Base-by-base conservation (phyloP, 2,113 vertebrate species). In the Lathamus discolor region DNA sequence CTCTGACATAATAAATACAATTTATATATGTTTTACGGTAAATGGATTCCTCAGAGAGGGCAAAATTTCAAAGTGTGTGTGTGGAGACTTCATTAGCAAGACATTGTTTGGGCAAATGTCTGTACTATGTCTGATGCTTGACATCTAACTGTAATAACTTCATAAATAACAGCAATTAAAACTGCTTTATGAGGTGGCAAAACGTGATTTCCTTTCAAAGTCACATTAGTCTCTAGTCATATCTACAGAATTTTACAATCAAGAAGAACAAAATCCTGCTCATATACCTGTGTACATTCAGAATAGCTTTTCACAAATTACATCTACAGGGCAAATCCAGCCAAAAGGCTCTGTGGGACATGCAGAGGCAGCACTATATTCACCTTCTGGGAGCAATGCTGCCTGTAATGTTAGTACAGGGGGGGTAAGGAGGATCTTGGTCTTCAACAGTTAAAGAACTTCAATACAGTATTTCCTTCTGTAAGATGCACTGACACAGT, bases 121-220 rank as follows among this genome's bases (percentile, higher is more conserved):
- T 87, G 41, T 67, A 13, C 73, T 66, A 20, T 57, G 43, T 81
- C 59, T 88, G 48, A 79, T 49, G 73, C 41, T 52, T 90, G 78
- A 90, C 74, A 91, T 87, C 37, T 46, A 82, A 75, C 49, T 74
- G 64, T 33, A 94, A 64, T 77, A 94, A 89, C 74, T 84, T 83
- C 48, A 94, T 80, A 95, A 84, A 88, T 79, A 91, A 74, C 13
- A 82, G 62, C 62, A 92, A 93, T 92, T 89, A 81, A 78, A 93
- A 46, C 44, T 73, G 63, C 35, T 70, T 93, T 94, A 93, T 81
- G 49, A 91, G 70, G 85, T 74, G 72, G 55, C 87, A 93, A 81
- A 92, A 72, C 68, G 84, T 64, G 69, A 54, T 81, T 92, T 87
- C 55, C 82, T 83, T 92, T 83, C 63, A 67, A 90, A 90, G 82